Conservation (phyloP, 2,888 invertebrate species). For the Ormyrus pomaceus region DNA sequence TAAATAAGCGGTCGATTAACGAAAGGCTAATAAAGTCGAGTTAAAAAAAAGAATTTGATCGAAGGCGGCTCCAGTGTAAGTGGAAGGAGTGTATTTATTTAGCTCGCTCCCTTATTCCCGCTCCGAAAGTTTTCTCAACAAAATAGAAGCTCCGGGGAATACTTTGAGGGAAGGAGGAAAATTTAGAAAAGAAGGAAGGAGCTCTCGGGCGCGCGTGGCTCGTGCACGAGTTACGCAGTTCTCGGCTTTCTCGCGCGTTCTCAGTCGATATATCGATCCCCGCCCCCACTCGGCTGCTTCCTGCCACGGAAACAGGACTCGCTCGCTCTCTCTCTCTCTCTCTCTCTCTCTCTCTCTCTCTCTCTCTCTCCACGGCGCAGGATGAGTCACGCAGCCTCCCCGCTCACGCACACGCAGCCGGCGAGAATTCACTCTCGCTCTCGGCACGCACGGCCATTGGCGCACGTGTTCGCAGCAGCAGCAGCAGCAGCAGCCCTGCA, state of each 20-base stretch:
- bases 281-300: slow-evolving; percentile 72
- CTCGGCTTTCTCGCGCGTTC: slow-evolving; percentile 60
- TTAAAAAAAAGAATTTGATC: no score
- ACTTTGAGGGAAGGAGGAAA: slow-evolving; percentile 15
- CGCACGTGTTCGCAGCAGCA: slow-evolving; percentile 58
- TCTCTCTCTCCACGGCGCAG: slow-evolving; percentile 62
- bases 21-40: no score
- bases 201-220: not conserved
- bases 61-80: no score
- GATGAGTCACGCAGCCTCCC: slow-evolving; percentile 75
- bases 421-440: slow-evolving; percentile 46
- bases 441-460: slow-evolving; percentile 60
- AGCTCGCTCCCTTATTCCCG: no score
- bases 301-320: slow-evolving; percentile 73
- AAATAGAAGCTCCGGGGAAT: not conserved
- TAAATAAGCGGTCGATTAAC: no score
- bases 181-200: slow-evolving; percentile 6
- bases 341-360: slow-evolving; percentile 60
- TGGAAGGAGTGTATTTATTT: no score
- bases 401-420: slow-evolving; percentile 75
- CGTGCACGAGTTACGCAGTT: slow-evolving; percentile 66
- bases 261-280: slow-evolving; percentile 75
- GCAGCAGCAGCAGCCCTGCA: slow-evolving; percentile 55
- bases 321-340: slow-evolving; percentile 60
- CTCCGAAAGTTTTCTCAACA: slow-evolving; percentile 12